Percentiles rank a stretch among this genome's conserved stretches.
phyloP scores from a whole-genome alignment of 2,888 invertebrate species.

The Cosmorhoe ocellata region DNA sequence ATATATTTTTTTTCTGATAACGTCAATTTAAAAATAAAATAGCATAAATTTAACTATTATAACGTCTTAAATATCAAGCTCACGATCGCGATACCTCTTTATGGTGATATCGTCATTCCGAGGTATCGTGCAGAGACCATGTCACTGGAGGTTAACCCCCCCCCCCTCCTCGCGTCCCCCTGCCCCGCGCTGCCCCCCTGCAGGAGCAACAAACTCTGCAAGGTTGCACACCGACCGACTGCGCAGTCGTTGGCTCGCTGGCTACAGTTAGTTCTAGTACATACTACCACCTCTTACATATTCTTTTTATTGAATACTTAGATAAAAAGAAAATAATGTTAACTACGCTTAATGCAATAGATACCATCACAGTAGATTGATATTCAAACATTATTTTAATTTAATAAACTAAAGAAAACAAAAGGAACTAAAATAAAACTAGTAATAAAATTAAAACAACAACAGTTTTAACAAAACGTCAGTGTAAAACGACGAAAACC shows the following conservation, averaged over 20 bases:
- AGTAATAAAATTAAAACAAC: too few relatives aligned
- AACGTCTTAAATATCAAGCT: conserved; percentile 10
- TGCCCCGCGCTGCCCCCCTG: conserved; percentile 30
- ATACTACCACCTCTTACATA: conserved; percentile 6
- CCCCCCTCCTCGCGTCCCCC: conserved; percentile 28
- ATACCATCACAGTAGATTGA: too few relatives aligned
- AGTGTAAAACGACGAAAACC: too few relatives aligned
- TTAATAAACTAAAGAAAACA: too few relatives aligned
- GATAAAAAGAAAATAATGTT: neutral
- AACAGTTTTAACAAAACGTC: too few relatives aligned
- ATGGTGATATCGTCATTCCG: conserved; percentile 41
- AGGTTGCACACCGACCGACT: conserved; percentile 73
- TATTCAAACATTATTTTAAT: too few relatives aligned
- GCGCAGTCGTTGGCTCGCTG: conserved; percentile 56
- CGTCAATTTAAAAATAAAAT: too few relatives aligned
- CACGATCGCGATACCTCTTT: conserved; percentile 20
- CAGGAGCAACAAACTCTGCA: conserved; percentile 80
- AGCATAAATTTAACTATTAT: too few relatives aligned
- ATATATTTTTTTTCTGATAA: too few relatives aligned
- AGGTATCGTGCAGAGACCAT: conserved; percentile 53
- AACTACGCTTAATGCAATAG: too few relatives aligned
- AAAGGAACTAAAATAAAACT: too few relatives aligned
- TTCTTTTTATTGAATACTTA: too few relatives aligned
- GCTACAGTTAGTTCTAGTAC: conserved; percentile 49
- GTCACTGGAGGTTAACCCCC: conserved; percentile 66